A percentile compares a stretch with the other conserved stretches of the same genome.
Conservation (phyloP, 1,140 invertebrate genomes). For the Onthophagus taurus region DNA sequence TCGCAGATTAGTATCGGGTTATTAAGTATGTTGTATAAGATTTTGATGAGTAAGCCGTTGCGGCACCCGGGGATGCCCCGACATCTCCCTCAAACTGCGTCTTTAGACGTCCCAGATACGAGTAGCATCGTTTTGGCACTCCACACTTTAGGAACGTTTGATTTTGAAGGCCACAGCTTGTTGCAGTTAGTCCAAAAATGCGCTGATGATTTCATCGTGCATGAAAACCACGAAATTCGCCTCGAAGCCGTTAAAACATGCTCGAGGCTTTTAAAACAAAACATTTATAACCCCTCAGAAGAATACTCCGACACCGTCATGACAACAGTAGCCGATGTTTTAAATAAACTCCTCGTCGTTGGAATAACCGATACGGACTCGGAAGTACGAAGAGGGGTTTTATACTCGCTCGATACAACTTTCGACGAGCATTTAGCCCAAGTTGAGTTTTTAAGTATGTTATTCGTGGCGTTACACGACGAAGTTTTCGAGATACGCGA, state of each 20-base stretch:
- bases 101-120: conserved; percentile 55
- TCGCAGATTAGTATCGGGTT: conserved; percentile 87
- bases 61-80: conserved; percentile 68
- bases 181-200: conserved; percentile 88
- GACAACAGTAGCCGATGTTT: conserved; percentile 78
- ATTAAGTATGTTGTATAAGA: conserved; percentile 74
- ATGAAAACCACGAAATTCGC: conserved; percentile 84
- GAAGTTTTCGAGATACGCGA: conserved; percentile 97
- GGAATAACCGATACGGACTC: conserved; percentile 94
- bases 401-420: conserved; percentile 84
- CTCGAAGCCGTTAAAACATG: conserved; percentile 92
- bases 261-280: conserved; percentile 74
- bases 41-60: conserved; percentile 82
- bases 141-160: conserved; percentile 88
- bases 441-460: conserved; percentile 84
- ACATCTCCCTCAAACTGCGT: conserved; percentile 34
- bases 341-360: conserved; percentile 82
- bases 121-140: conserved; percentile 84
- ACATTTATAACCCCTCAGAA: conserved; percentile 53
- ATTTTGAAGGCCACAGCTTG: conserved; percentile 88
- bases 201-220: conserved; percentile 86
- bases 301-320: conserved; percentile 70
- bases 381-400: conserved; percentile 87
- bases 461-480: conserved; percentile 95
- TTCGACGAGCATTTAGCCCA: conserved; percentile 95